Evolutionary conservation across 2,888 invertebrate species (phyloP).

Genomic region (Pseudococcus viburni): DNA sequence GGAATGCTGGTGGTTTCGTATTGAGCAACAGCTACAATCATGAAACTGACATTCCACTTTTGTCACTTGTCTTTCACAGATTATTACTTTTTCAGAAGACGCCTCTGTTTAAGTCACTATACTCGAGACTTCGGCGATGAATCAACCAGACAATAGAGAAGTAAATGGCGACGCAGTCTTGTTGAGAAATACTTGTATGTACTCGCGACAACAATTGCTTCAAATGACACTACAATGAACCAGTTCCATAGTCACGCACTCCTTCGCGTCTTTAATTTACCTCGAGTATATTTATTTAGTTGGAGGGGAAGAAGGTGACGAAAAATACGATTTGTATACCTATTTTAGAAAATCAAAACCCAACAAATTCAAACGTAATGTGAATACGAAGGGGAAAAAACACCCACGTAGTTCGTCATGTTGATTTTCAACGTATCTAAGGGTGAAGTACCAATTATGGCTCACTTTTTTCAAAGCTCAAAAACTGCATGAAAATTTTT

Average conservation of each 20-base stretch:
- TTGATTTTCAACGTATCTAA: not conserved
- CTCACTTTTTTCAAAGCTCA: no score
- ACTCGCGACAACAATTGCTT: slow-evolving; percentile 20
- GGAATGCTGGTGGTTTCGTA: no score
- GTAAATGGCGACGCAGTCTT: not conserved
- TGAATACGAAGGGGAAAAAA: not conserved
- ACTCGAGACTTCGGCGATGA: not conserved
- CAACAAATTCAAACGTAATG: not conserved
- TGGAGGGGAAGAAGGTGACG: not conserved
- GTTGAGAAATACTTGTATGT: not conserved
- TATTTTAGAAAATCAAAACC: not conserved
- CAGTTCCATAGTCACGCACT: not conserved
- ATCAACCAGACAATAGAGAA: slow-evolving; percentile 24
- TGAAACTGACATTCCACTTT: not conserved
- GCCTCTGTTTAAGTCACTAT: not conserved
- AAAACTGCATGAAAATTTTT: no score
- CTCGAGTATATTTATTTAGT: not conserved
- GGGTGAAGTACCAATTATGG: no score
- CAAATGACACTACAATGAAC: slow-evolving; percentile 2
- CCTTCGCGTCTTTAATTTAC: not conserved
- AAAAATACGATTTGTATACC: not conserved
- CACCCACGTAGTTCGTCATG: not conserved
- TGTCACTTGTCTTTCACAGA: not conserved
- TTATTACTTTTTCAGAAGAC: not conserved
- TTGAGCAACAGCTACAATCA: no score